Evolutionary conservation across 2,888 invertebrate species (phyloP), one percentile per base, ranked within the genome.

Genomic region (Crossocerus cetratus): DNA sequence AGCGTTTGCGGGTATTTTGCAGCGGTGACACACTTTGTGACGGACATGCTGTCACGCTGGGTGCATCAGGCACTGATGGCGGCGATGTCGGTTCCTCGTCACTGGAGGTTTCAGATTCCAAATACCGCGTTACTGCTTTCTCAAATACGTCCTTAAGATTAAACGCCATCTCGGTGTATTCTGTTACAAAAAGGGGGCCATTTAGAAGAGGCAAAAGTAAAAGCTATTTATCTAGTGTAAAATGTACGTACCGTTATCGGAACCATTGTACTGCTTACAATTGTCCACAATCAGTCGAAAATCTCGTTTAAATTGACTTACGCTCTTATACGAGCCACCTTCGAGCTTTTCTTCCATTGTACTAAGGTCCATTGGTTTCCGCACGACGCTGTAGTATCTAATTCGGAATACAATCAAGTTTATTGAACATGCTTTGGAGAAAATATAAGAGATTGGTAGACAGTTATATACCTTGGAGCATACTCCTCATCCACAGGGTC

Each of bases 401-500:
- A 23, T 55, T 32, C 18, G 18, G 0, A 23, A 56, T 32, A 22
- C 20, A 22, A 43, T 20, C 43, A 3, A 57, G 13, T 54, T 14
- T 32, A 23, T n/a, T 23, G 18, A 58, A 49, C 20, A 14, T 8
- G 20, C 11, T 42, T 59, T 16, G 2, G 16, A 14, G 2, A 42
- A 21, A n/a, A 43, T 55, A 54, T 23, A 42, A 55, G n/a, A 66
- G 4, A 67, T 16, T 18, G 53, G 43, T 43, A 53, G 13, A 23
- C 8, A 44, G 20, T 49, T 65, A 5, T 58, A 62, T 83, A 96
- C 90, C 96, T 95, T 0, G 98, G 98, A 0, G 98, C 98, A 88
- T 96, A 96, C 86, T 96, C 96, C 88, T 98, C 97, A 85, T 97
- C 96, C 0, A 98, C 98, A 0, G 98, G 96, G 87, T 97, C 97